Evolutionary conservation across 1,140 invertebrate species (phyloP), one percentile per base, ranked within the genome.

Genomic region (Helicoverpa zea): DNA sequence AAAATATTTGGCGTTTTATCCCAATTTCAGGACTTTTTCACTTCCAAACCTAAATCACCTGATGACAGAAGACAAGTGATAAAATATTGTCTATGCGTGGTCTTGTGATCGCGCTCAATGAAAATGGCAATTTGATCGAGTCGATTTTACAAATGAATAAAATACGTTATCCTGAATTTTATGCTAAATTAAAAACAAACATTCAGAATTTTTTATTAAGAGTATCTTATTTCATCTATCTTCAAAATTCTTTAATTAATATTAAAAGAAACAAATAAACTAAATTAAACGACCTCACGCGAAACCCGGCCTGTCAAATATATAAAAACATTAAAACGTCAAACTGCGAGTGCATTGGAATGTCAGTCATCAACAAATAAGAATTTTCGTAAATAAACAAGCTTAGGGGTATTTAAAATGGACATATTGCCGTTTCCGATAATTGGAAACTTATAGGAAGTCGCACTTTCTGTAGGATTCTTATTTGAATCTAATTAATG

Each of bases 1-100:
- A 86, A 88, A 88, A 84, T 86, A 87, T 86, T 68, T 88, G 66
- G 83, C 87, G 84, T 87, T 87, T 87, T 89, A 90, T 91, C 91
- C 91, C 87, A 84, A 83, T 68, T 90, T 88, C 84, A 90, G 89
- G 88, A 91, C 84, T 75, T 92, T 85, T 88, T 89, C 87, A 90
- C 88, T 91, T 90, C 89, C 89, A 88, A 90, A 89, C 84, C 86
- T 86, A 87, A 81, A 94, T 94, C 93, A 94, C 92, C 92, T 94
- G 93, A 93, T 94, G 93, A 94, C 93, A 94, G 93, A 86, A 91
- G 89, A 92, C 91, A 92, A 92, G 85, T 92, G 89, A 92, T 93
- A 90, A 90, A 89, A 74, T 79, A 73, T 89, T 90, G 92, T 94
- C 92, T 94, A 94, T 94, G 92, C 84, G 84, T 88, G 77, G 93